Evolutionary conservation across 2,797 vertebrate genomes (phyloP), one percentile per base, ranked within the genome.

Genomic region (Zenarchopterus dispar): DNA sequence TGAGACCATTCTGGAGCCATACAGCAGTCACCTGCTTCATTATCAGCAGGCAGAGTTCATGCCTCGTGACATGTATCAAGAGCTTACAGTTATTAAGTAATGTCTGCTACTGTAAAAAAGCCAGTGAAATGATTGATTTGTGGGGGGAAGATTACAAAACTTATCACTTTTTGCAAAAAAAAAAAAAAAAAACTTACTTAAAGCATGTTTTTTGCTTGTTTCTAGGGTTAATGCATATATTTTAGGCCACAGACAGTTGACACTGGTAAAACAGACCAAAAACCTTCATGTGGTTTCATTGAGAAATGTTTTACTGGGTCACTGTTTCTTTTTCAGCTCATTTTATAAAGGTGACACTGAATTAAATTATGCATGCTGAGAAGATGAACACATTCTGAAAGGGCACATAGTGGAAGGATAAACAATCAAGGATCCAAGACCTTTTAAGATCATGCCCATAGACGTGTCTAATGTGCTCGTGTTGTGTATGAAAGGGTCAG

Each of bases 11-110:
- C 92, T 92, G 93, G 93, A 86, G 77, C 84, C 76, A 87, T 86
- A 78, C 84, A 83, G 80, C 84, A 91, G 89, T 91, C 88, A 93
- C 90, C 94, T 94, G 94, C 94, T 95, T 95, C 93, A 95, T 96
- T 94, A 95, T 91, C 87, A 92, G 93, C 89, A 93, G 88, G 90
- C 90, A 91, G 90, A 88, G 87, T 91, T 87, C 87, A 93, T 89
- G 89, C 69, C 80, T 94, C 94, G 90, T 85, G 89, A 84, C 86
- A 91, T 93, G 93, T 94, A 92, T 86, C 84, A 88, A 84, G 69
- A 90, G 80, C 82, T 82, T 80, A 67, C 67, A 65, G 68, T 76
- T 89, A 86, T 65, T 71, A 82, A 83, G 84, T 84, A 84, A 85
- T 91, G 93, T 89, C 81, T 80, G 70, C 58, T 43, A 15, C 48